Base-by-base conservation (phyloP, 2,797 vertebrate genomes). In the Mastacembelus armatus region DNA sequence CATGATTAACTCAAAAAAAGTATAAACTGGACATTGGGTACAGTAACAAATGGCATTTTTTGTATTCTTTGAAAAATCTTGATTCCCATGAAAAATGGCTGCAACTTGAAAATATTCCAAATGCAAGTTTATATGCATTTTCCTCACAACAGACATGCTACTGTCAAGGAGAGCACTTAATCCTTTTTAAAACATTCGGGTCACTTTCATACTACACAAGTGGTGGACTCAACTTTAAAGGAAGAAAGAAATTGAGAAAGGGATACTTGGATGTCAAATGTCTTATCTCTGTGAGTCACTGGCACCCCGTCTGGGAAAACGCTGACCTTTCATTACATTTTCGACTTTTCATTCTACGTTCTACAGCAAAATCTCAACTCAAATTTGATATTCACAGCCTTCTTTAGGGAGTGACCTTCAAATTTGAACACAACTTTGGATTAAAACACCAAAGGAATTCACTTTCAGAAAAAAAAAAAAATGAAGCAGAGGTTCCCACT, bases 211-310 rank as follows among this genome's bases (percentile, higher is more conserved):
- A n/a, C n/a, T n/a, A n/a, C n/a, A n/a, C n/a, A n/a, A n/a, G n/a
- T n/a, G n/a, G n/a, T n/a, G n/a, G n/a, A n/a, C n/a, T n/a, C n/a
- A n/a, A n/a, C n/a, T n/a, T n/a, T n/a, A n/a, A n/a, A n/a, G n/a
- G n/a, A n/a, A n/a, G n/a, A n/a, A n/a, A n/a, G n/a, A n/a, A n/a
- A n/a, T 24, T 24, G 22, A 24, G 22, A 24, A 22, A 44, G n/a
- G n/a, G n/a, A n/a, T n/a, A n/a, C n/a, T n/a, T n/a, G 7, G 30
- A 35, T 43, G n/a, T 39, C 49, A 60, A 45, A 54, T 10, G 32
- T 22, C 7, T 39, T 19, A 33, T 24, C 16, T 22, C 14, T 16
- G 30, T 40, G n/a, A n/a, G n/a, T n/a, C 33, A 19, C 35, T 2
- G 15, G 26, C 19, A 15, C 3, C 14, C 32, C n/a, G n/a, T n/a